These are phyloP conservation scores for Heteromurus nitidus DNA, from an alignment of 2,888 invertebrate species.

Conservation along the genomic window DNA sequence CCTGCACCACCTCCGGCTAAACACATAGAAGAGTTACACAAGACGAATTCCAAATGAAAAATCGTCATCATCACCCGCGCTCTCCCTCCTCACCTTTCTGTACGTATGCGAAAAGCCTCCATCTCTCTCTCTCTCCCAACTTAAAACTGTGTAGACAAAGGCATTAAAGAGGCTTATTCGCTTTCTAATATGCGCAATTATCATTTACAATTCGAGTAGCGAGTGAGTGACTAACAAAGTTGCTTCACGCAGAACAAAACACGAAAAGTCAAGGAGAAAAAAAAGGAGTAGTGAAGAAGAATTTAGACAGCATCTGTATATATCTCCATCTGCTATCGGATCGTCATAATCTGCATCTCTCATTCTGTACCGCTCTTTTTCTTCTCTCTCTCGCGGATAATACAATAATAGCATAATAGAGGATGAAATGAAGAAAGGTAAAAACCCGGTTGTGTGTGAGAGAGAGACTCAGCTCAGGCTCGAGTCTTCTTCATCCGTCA, in stretches of 20 bases:
- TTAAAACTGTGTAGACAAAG: background rate
- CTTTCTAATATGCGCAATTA: conserved; percentile 30
- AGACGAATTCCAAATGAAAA: conserved; percentile 28
- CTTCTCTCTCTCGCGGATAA: too few relatives aligned
- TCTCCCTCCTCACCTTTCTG: background rate
- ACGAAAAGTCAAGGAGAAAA: background rate
- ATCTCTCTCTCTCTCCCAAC: too few relatives aligned
- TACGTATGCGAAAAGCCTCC: background rate
- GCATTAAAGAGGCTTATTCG: background rate
- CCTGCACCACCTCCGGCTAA: conserved; percentile 60
- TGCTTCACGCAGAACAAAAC: conserved; percentile 1
- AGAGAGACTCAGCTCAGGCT: conserved; percentile 36
- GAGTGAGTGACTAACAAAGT: background rate
- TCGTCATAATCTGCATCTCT: background rate
- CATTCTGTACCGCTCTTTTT: background rate
- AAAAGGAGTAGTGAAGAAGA: background rate
- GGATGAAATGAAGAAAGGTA: too few relatives aligned
- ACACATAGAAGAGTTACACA: conserved; percentile 34
- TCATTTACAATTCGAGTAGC: too few relatives aligned
- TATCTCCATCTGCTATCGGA: background rate
- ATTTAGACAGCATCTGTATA: background rate
- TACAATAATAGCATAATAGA: too few relatives aligned
- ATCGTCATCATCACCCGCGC: conserved; percentile 17
- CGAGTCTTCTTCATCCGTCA: conserved; percentile 17
- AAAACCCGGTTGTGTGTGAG: conserved; percentile 3